A percentile compares a stretch with the other conserved stretches of the same genome.
Conservation (phyloP, 1,140 invertebrate species). For the fruit fly (Drosophila melanogaster) region Release_6_plus_ISO1_MT NT_037436.4:18447501-18448000, state of each 20-base stretch:
- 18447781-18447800: too few relatives aligned
- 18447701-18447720: constrained; percentile 20
- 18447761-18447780: too few relatives aligned
- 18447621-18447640: constrained; percentile 52
- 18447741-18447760: too few relatives aligned
- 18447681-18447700: constrained; percentile 11
- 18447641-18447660: constrained; percentile 29
- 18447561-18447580: constrained; percentile 58
- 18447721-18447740: neutral
- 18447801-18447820: neutral
- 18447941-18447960: constrained; percentile 65
- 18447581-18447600: constrained; percentile 57
- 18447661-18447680: neutral
- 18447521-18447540: constrained; percentile 75
- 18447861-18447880: constrained; percentile 21
- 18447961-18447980: constrained; percentile 51
- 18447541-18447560: constrained; percentile 45
- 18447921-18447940: constrained; percentile 73
- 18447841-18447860: neutral
- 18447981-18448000: constrained; percentile 78
- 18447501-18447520: constrained; percentile 80
- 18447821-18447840: too few relatives aligned
- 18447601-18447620: constrained; percentile 85
- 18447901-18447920: constrained; percentile 67
- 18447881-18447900: constrained; percentile 44